phyloP scores from a whole-genome alignment of 2,888 invertebrate species.

The Macrosoma leucophasiata region DNA sequence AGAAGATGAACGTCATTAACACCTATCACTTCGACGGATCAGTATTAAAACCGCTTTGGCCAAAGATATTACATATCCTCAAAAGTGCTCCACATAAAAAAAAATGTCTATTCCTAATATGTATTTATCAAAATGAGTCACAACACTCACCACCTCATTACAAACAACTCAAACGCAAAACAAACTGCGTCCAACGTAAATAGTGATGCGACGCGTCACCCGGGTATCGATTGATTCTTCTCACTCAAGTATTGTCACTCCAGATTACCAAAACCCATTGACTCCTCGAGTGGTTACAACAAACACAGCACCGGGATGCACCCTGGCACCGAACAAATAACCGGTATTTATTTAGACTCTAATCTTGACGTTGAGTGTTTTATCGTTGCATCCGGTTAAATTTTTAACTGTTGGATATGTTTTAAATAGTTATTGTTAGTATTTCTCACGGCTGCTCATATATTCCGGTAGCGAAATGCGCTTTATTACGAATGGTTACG shows the following conservation, averaged over 20 bases:
- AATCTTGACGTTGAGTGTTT: constrained; percentile 56
- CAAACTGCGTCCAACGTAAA: too few species aligned
- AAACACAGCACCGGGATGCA: constrained; percentile 56
- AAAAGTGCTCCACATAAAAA: too few species aligned
- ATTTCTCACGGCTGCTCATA: constrained; percentile 46
- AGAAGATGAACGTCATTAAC: too few species aligned
- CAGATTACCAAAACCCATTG: constrained; percentile 56
- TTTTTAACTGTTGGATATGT: constrained; percentile 25
- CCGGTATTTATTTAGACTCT: constrained; percentile 55
- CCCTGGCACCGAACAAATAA: constrained; percentile 50
- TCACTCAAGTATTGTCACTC: constrained; percentile 50
- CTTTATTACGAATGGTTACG: constrained; percentile 1
- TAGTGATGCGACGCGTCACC: constrained; percentile 34
- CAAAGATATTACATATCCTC: too few species aligned
- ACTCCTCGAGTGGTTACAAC: constrained; percentile 62
- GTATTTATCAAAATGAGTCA: too few species aligned
- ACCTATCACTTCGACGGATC: too few species aligned
- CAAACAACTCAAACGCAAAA: too few species aligned
- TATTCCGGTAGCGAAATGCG: constrained; percentile 22
- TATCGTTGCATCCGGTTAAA: constrained; percentile 58
- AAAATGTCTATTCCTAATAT: too few species aligned
- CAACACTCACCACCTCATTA: too few species aligned
- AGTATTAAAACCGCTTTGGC: too few species aligned
- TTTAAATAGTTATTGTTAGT: constrained; percentile 40
- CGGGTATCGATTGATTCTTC: constrained; percentile 30